Evolutionary conservation across 2,113 vertebrate genomes (phyloP).

Genomic region (Cepphus grylle): DNA sequence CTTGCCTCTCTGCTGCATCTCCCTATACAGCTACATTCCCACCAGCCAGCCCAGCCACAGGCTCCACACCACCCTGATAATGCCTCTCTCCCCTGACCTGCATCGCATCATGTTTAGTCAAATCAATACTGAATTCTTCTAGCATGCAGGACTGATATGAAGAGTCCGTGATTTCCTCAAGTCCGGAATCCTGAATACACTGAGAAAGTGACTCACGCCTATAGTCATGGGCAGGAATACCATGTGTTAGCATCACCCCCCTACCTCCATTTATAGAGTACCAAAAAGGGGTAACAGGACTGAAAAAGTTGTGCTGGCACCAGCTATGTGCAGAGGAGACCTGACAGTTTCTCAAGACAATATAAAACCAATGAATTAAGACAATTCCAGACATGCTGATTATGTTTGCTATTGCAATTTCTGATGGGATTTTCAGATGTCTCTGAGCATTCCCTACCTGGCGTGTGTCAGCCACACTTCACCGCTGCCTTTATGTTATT

Average conservation of each 20-base stretch:
- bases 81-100: background rate
- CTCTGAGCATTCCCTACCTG: constrained; percentile 17
- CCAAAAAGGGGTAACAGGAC: background rate
- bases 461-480: constrained; percentile 26
- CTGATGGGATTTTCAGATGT: constrained; percentile 57
- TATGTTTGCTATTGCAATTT: constrained; percentile 1
- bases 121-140: background rate
- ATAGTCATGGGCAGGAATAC: background rate
- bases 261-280: background rate
- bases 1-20: background rate
- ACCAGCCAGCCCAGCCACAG: background rate
- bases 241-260: background rate
- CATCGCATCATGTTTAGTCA: background rate
- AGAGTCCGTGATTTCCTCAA: background rate
- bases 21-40: background rate
- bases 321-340: background rate
- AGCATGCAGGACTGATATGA: background rate
- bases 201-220: background rate
- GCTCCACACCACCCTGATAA: background rate
- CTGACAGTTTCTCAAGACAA: background rate
- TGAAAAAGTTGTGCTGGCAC: background rate
- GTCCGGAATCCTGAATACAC: background rate
- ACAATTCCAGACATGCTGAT: constrained; percentile 43
- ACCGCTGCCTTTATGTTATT: constrained; percentile 47
- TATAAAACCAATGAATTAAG: constrained; percentile 29